phyloP scores from a whole-genome alignment of 1,140 invertebrate species.

The fruit fly (Drosophila melanogaster) region Release_6_plus_ISO1_MT NT_033779.5:18687001-18687500 shows the following conservation, averaged over 20 bases:
- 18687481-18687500: neutral
- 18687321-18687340: constrained; percentile 41
- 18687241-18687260: neutral
- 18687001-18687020: neutral
- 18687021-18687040: neutral
- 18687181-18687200: constrained; percentile 41
- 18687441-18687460: constrained; percentile 23
- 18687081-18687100: constrained; percentile 23
- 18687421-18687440: constrained; percentile 35
- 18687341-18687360: constrained; percentile 23
- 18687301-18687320: constrained; percentile 15
- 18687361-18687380: constrained; percentile 42
- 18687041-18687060: constrained; percentile 21
- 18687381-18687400: constrained; percentile 52
- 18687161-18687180: neutral
- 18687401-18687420: constrained; percentile 47
- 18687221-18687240: constrained; percentile 32
- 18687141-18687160: neutral
- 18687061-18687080: constrained; percentile 48
- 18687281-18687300: constrained; percentile 6
- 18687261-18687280: constrained; percentile 20
- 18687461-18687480: constrained; percentile 18
- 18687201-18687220: constrained; percentile 5
- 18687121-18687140: constrained; percentile 12
- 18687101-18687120: constrained; percentile 14